phyloP scores from a whole-genome alignment of 1,140 invertebrate genomes.

The Gryllus bimaculatus region DNA sequence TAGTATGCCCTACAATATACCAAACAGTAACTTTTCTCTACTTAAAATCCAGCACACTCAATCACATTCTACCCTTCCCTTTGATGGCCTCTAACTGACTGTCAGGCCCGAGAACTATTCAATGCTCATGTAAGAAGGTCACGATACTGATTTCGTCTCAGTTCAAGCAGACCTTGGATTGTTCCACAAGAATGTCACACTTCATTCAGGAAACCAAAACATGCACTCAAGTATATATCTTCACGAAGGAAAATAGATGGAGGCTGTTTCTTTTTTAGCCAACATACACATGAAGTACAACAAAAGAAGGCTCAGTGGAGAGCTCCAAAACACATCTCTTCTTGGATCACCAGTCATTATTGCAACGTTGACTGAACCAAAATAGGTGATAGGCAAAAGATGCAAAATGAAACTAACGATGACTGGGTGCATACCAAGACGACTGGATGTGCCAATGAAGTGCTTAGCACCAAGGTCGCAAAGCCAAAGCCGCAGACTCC shows the following conservation, averaged over 20 bases:
- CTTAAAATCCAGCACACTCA: neutral
- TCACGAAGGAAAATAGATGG: neutral
- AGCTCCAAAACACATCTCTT: neutral
- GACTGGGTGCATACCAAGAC: neutral
- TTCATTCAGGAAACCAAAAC: neutral
- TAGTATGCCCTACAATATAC: neutral
- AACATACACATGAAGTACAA: neutral
- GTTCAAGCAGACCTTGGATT: neutral
- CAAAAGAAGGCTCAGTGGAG: neutral
- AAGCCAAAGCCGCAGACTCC: neutral
- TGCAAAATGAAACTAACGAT: neutral
- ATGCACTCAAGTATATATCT: neutral
- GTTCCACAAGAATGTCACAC: neutral
- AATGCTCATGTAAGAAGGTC: neutral
- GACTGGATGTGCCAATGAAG: neutral
- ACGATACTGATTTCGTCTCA: neutral
- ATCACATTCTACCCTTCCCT: neutral
- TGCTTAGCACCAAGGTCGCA: neutral
- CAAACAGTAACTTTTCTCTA: neutral
- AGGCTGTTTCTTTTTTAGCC: neutral
- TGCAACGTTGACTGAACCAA: neutral
- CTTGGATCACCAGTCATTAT: neutral
- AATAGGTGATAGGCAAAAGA: neutral
- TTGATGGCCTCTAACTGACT: neutral
- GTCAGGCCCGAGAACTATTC: neutral